Evolutionary conservation across 92 coral and sea anemone genomes (phyloP), one percentile per base, ranked within the genome.

Genomic region (Umimayanthus kanabou): DNA sequence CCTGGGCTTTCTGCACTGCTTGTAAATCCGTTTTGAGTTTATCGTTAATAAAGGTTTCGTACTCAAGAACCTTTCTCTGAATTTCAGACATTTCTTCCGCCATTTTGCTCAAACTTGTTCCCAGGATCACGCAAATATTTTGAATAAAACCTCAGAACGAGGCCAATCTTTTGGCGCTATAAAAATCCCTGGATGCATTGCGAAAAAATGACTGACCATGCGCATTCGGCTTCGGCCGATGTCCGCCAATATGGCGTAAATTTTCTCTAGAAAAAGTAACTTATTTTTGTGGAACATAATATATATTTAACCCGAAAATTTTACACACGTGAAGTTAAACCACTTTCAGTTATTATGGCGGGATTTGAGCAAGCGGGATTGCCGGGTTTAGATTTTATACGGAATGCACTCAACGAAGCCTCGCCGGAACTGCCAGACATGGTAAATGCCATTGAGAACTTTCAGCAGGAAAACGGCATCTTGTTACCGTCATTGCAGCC

Each of bases 221-320:
- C 99, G 99, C 99, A 95, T 94, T 97, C 99, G 99, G 99, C 99
- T 91, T 87, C 93, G 98, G 99, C 99, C 99, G 98, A 95, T 97
- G 99, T 95, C 99, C 99, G 99, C 99, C 99, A 89, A 88, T 47
- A 95, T 97, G 98, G 98, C 98, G 99, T 79, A 78, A 87, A 87
- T 84, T 42, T 86, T 80, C 55, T 79, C 47, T 40, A 9, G 22
- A 28, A 75, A 88, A 90, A 97, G 58, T 42, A 45, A 47, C 72
- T 80, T 64, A 65, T 23, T 64, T 90, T 81, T 37, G 66, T 70
- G 47, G 77, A 50, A 18, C 70, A 26, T 71, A 16, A 9, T 9
- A 30, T 13, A 26, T 39, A 26, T 83, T 83, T 70, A 67, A 37
- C 43, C 39, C 43, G 71, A 50, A 11, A 25, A 14, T 69, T 83